Conservation (phyloP, 2,797 vertebrate genomes). For the Rhinichthys osculus region DNA sequence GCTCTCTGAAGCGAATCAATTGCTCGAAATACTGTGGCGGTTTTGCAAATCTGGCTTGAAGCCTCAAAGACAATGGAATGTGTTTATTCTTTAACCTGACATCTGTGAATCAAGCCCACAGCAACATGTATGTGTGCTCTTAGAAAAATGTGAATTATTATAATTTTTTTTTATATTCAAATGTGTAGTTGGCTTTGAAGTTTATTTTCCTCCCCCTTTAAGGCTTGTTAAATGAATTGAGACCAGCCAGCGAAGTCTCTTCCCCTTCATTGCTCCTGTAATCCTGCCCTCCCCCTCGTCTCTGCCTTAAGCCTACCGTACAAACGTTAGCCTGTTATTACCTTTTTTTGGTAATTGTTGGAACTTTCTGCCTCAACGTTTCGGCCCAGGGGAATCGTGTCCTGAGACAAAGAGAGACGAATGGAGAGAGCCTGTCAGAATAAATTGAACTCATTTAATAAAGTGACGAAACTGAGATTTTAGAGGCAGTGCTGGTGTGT, state of each 20-base stretch:
- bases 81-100: conserved; percentile 30
- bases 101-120: conserved; percentile 36
- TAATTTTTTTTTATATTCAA: neutral
- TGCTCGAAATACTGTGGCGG: conserved; percentile 14
- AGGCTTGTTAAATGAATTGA: conserved; percentile 40
- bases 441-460: conserved; percentile 61
- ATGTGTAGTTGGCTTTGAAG: conserved; percentile 27
- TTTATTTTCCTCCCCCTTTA: conserved; percentile 10
- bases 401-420: conserved; percentile 43
- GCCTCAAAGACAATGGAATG: conserved; percentile 32
- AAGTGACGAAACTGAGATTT: conserved; percentile 53
- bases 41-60: conserved; percentile 16
- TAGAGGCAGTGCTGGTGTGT: neutral
- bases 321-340: conserved; percentile 8
- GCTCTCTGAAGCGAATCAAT: neutral
- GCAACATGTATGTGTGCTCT: conserved; percentile 18
- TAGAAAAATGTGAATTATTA: conserved; percentile 13
- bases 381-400: conserved; percentile 18
- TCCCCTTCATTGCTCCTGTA: conserved; percentile 8
- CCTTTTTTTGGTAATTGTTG: conserved; percentile 16
- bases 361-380: conserved; percentile 32
- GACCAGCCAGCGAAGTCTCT: conserved; percentile 25
- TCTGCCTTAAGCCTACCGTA: conserved; percentile 22
- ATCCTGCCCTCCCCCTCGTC: neutral
- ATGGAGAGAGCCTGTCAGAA: conserved; percentile 46